Base-by-base conservation (phyloP, 2,888 invertebrate genomes). In the Leptinotarsa peninsularis region DNA sequence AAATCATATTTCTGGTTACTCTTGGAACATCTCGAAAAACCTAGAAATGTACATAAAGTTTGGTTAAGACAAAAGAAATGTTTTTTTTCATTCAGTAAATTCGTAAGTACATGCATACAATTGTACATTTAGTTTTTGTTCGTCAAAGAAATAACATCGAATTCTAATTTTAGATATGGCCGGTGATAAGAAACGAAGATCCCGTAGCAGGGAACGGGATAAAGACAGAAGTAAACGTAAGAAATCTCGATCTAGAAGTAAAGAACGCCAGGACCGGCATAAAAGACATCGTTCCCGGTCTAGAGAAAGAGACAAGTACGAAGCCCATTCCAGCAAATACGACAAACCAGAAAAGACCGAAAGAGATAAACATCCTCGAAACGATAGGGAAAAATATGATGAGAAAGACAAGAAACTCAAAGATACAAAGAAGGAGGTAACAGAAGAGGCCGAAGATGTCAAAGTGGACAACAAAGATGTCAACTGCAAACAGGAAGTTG, bases 171-270 rank as follows among this genome's bases (percentile, higher is more conserved):
- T 60, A 15, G 49, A 7, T 43, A 88, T 88, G 88, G 88, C 84
- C 33, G 86, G 84, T 76, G 88, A 88, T 56, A 88, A 88, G 78
- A 88, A 88, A 80, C 83, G 88, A 17, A 82, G 89, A 33, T 89
- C 89, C 4, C 83, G 89, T 67, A 88, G 89, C 66, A 87, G 88
- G 73, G 90, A 90, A 72, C 82, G 89, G 82, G 86, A 86, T 58
- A 86, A 85, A 75, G 86, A 86, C 68, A 81, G 85, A 18, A 86
- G 86, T 54, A 79, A 86, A 71, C 73, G 78, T 14, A 87, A 86
- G 81, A 82, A 88, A 71, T 85, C 89, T 23, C 82, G 89, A 81
- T 88, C 88, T 21, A 84, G 85, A 76, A 88, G 88, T 77, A 88
- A 86, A 81, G 88, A 88, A 54, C 82, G 88, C 33, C 49, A 56